phyloP scores from a whole-genome alignment of 2,888 invertebrate genomes.

The Xylota sylvarum region DNA sequence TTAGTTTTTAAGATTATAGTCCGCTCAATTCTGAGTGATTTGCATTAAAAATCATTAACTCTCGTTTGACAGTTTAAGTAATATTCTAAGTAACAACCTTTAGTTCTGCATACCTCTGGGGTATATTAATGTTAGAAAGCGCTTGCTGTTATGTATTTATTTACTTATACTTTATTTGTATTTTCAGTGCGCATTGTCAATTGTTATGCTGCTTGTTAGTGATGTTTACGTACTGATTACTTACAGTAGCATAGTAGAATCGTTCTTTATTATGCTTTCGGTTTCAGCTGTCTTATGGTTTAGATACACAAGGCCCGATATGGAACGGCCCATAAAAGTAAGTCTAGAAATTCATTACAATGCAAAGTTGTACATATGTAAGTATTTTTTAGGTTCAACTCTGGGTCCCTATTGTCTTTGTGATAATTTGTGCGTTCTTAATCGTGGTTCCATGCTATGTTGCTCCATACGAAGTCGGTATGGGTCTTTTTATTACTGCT shows the following conservation, averaged over 20 bases:
- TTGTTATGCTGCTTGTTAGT: constrained; percentile 93
- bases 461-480: constrained; percentile 91
- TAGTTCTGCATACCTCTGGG: too few species aligned
- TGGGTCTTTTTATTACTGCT: constrained; percentile 92
- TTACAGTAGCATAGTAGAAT: constrained; percentile 96
- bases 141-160: too few species aligned
- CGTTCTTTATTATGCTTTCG: constrained; percentile 95
- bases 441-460: constrained; percentile 92
- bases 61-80: too few species aligned
- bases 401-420: constrained; percentile 91
- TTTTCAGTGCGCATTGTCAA: constrained; percentile 91
- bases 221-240: constrained; percentile 95
- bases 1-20: too few species aligned
- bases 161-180: constrained; percentile 26
- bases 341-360: constrained; percentile 70
- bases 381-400: constrained; percentile 87
- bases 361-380: neutral
- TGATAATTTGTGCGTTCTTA: constrained; percentile 91
- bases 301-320: constrained; percentile 91
- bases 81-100: too few species aligned
- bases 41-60: too few species aligned
- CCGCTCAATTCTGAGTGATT: too few species aligned
- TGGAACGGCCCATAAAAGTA: constrained; percentile 94
- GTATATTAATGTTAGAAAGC: too few species aligned
- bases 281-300: constrained; percentile 94